phyloP scores from a whole-genome alignment of 2,888 invertebrate genomes.

The Phyllotreta cruciferae region DNA sequence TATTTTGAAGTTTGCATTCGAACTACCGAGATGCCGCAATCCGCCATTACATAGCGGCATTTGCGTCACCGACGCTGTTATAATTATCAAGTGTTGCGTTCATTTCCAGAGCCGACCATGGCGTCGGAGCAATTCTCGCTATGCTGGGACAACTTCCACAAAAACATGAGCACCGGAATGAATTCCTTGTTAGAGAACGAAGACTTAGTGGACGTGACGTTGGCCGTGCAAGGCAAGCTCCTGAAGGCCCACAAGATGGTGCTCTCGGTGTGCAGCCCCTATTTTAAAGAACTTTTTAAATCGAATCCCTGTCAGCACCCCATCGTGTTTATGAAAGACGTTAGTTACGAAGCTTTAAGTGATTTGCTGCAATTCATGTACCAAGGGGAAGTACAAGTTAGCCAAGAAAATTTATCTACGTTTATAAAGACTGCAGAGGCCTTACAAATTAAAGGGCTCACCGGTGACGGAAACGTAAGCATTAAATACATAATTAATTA shows the following conservation, averaged over 20 bases:
- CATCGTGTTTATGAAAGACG: constrained; percentile 68
- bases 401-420: constrained; percentile 57
- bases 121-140: constrained; percentile 74
- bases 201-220: constrained; percentile 60
- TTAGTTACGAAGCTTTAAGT: constrained; percentile 64
- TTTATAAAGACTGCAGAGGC: constrained; percentile 61
- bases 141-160: constrained; percentile 78
- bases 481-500: constrained; percentile 5
- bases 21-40: background rate
- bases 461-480: constrained; percentile 58
- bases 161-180: constrained; percentile 72
- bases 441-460: constrained; percentile 59
- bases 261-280: constrained; percentile 74
- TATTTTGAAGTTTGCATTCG: constrained; percentile 1
- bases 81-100: background rate
- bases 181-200: constrained; percentile 60
- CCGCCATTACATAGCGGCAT: constrained; percentile 50
- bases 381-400: constrained; percentile 65
- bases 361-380: constrained; percentile 68
- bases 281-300: constrained; percentile 74
- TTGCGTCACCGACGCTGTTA: background rate
- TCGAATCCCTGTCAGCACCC: constrained; percentile 73
- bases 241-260: constrained; percentile 76
- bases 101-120: constrained; percentile 51
- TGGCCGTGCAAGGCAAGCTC: constrained; percentile 65